Base-by-base conservation (phyloP, 1,140 invertebrate species). In the Solenopsis fugax region DNA sequence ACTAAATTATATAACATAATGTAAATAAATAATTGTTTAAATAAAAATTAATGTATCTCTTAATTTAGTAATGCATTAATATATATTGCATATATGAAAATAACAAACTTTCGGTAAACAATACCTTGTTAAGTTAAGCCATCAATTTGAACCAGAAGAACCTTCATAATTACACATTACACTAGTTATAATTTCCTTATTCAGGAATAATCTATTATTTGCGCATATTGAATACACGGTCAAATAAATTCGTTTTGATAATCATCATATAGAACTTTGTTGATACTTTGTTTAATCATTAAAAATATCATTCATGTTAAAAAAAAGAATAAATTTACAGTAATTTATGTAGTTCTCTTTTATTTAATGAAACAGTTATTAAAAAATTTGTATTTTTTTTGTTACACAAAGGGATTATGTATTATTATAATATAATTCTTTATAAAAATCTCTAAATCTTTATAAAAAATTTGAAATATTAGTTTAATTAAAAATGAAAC, bases 181-280 rank as follows among this genome's bases (percentile, higher is more conserved):
- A 9, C 16, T 48, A 13, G 5, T 78, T 29, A 29, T 29, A 64
- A 78, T 64, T 78, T 64, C 9, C 24, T 78, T 45, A 5, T 29
- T 16, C 5, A 78, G 10, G 24, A 64, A 50, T 78, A 78, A 78
- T 78, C 24, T 62, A 60, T 77, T 16, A 1, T 12, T 62, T 24
- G 3, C 21, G 13, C 21, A 60, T n/a, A 77, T 50, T 62, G 12
- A 64, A 64, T 50, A 13, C 50, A 29, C 21, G 16, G 41, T 50
- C 58, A 50, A 64, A 41, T 52, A 29, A 56, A 56, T 54, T 56
- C 2, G 2, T 29, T 34, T 34, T 78, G 34, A 64, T 78, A 29
- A 29, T 29, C 64, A 78, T 21, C 7, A 64, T 24, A 16, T n/a
- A 29, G 12, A n/a, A 13, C 2, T 41, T 21, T 16, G 24, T 13